These are phyloP conservation scores for Hydropsyche betteni DNA, from an alignment of 2,888 invertebrate species.

Conservation along the genomic window DNA sequence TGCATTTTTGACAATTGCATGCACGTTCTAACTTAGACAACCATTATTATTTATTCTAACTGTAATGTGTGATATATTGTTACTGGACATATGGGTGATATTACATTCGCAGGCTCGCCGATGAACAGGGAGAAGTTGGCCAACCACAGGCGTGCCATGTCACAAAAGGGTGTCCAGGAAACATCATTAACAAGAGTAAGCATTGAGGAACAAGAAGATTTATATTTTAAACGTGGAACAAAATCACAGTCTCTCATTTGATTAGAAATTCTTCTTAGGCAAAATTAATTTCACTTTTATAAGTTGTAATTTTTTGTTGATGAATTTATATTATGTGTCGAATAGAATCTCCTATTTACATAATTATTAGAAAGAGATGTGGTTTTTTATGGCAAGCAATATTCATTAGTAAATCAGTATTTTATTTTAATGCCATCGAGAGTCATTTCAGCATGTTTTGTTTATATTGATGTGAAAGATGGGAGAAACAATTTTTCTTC, in stretches of 20 bases:
- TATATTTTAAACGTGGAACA: not conserved
- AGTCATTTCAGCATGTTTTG: no score
- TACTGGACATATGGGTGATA: slow-evolving; percentile 52
- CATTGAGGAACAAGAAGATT: slow-evolving; percentile 37
- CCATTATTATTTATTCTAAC: slow-evolving; percentile 36
- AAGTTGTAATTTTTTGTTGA: not conserved
- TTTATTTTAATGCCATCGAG: no score
- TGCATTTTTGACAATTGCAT: slow-evolving; percentile 40
- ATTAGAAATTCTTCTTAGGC: not conserved
- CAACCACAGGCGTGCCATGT: slow-evolving; percentile 75
- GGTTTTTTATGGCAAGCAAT: no score
- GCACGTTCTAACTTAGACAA: slow-evolving; percentile 13
- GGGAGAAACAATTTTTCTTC: no score
- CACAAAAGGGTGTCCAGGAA: slow-evolving; percentile 77
- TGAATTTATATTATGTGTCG: not conserved
- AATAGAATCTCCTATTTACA: slow-evolving; percentile 1
- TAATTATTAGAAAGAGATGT: no score
- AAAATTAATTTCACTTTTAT: not conserved
- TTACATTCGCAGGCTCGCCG: slow-evolving; percentile 74
- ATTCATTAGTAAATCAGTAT: no score
- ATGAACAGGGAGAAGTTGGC: slow-evolving; percentile 85
- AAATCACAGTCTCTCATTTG: no score
- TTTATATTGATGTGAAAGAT: no score
- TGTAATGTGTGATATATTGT: slow-evolving; percentile 31
- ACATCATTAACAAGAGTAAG: slow-evolving; percentile 85